Evolutionary conservation across 2,888 invertebrate species (phyloP), one percentile per base, ranked within the genome.

Genomic region (Rhingia rostrata): DNA sequence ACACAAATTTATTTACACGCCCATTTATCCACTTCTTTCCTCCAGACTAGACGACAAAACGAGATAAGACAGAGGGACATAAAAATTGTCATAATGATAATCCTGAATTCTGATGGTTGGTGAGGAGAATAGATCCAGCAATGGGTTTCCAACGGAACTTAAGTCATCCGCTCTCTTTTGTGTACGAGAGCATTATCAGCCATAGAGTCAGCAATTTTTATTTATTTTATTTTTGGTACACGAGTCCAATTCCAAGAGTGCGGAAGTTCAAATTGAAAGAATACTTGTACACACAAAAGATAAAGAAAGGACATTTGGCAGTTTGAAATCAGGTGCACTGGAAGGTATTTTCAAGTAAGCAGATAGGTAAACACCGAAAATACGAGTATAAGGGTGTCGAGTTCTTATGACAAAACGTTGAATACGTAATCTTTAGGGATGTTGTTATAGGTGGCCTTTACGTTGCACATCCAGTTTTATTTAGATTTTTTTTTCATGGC

Each of bases 71-170:
- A 9, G 5, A 30, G 30, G 30, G 0, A 60, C 41, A 41, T 69
- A 60, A 70, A 69, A 70, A 58, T 70, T 58, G 39, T 47, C 70
- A 70, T 70, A 70, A 70, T 70, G 70, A 70, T 60, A 70, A 70
- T 70, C 33, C 41, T 33, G 10, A 37, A 39, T 6, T 9, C 39
- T 32, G 51, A 14, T n/a, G 35, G 22, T 22, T 4, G 22, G 67
- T 35, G 33, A 22, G 22, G 22, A 22, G 51, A 45, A 6, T 51
- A 45, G 45, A 12, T 12, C 22, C 22, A 2, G 22, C 22, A 2
- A 41, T 41, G 41, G 30, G 49, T 9, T 30, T 49, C 22, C 10
- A 0, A 7, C 4, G 49, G 49, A 49, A 30, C 30, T 49, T 30
- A 49, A 49, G 30, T 7, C 30, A 30, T 49, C 49, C 49, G 49